phyloP scores from a whole-genome alignment of 2,113 vertebrate species.

The Entosphenus tridentatus region DNA sequence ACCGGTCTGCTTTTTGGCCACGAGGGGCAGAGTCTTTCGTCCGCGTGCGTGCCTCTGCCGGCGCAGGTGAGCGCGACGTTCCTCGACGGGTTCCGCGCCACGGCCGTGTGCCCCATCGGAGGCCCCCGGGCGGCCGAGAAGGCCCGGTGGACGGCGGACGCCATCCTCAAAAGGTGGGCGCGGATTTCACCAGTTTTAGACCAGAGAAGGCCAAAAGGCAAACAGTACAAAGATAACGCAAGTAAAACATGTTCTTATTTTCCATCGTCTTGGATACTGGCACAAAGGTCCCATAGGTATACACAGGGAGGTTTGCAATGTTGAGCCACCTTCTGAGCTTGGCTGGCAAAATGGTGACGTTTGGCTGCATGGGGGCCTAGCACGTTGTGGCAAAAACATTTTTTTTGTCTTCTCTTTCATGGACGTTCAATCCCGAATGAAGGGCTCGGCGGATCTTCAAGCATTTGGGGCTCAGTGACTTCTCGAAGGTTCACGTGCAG shows the following conservation, averaged over 20 bases:
- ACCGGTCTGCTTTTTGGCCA: too few relatives aligned
- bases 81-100: constrained; percentile 44
- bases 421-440: constrained; percentile 6
- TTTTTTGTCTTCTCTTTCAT: background rate
- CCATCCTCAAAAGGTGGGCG: constrained; percentile 39
- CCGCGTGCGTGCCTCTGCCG: too few relatives aligned
- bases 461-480: constrained; percentile 38
- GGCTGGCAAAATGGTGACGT: too few relatives aligned
- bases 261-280: too few relatives aligned
- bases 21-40: too few relatives aligned
- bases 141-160: constrained; percentile 32
- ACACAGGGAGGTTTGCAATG: too few relatives aligned
- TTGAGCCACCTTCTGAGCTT: too few relatives aligned
- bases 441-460: constrained; percentile 40
- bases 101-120: constrained; percentile 39
- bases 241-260: too few relatives aligned
- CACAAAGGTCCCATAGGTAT: too few relatives aligned
- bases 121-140: constrained; percentile 36
- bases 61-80: constrained; percentile 45
- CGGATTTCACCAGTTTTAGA: background rate
- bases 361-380: too few relatives aligned
- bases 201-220: too few relatives aligned
- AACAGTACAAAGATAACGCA: too few relatives aligned
- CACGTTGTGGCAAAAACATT: background rate
- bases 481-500: constrained; percentile 39